A percentile compares a stretch with the other conserved stretches of the same genome.
phyloP scores from a whole-genome alignment of 2,113 vertebrate genomes.

The Pelecanus crispus region DNA sequence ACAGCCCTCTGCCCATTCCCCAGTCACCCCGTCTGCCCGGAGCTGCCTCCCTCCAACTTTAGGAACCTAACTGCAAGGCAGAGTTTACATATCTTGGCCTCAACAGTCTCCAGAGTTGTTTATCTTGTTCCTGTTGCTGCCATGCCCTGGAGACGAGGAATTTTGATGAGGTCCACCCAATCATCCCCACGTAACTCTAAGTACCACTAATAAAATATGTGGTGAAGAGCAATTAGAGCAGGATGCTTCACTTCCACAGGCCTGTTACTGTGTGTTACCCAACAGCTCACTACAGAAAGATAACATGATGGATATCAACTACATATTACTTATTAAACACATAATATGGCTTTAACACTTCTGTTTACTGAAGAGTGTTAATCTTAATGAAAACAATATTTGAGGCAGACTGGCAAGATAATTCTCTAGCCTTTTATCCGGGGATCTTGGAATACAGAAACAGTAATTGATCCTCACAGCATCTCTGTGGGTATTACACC shows the following conservation, averaged over 20 bases:
- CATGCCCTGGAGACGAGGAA: not conserved
- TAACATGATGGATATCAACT: constrained; percentile 26
- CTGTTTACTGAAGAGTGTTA: constrained; percentile 55
- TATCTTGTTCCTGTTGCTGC: not conserved
- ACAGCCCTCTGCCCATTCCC: not conserved
- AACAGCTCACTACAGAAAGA: not conserved
- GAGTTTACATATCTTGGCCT: not conserved
- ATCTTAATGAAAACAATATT: constrained; percentile 58
- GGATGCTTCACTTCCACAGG: not conserved
- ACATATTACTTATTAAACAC: constrained; percentile 58
- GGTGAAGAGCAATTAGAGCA: constrained; percentile 46
- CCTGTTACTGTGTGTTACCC: not conserved
- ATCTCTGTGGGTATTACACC: not conserved
- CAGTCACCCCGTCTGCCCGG: accelerated
- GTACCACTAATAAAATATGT: not conserved
- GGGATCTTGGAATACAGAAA: not conserved
- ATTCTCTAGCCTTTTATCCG: constrained; percentile 39
- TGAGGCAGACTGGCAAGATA: constrained; percentile 33
- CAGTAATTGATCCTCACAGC: constrained; percentile 25
- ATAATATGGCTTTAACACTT: constrained; percentile 23
- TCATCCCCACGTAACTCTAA: not conserved
- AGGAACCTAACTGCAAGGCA: not conserved
- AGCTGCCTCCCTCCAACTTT: not conserved
- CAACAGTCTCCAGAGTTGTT: not conserved
- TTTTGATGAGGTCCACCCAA: not conserved